Evolutionary conservation across 2,113 vertebrate genomes (phyloP).

Genomic region (Peucedramus taeniatus): DNA sequence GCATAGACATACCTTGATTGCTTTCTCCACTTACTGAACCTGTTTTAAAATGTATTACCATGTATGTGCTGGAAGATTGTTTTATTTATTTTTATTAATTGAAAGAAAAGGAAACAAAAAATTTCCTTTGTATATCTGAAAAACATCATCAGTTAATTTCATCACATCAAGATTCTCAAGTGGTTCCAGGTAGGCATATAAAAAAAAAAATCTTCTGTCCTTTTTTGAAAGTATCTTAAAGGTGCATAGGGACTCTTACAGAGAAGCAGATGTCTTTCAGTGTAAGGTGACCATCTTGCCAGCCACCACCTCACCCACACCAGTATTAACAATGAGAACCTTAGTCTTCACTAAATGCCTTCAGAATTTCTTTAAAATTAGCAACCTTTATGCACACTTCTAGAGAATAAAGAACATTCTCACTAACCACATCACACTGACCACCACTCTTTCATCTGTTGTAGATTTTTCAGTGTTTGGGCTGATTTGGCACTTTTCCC

Average conservation of each 20-base stretch:
- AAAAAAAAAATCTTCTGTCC: not conserved
- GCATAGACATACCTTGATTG: not conserved
- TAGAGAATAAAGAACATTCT: not conserved
- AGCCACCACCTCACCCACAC: not conserved
- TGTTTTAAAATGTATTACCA: not conserved
- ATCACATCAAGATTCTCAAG: not conserved
- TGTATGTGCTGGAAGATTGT: not conserved
- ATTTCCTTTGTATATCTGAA: not conserved
- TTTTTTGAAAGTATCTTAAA: not conserved
- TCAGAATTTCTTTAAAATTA: not conserved
- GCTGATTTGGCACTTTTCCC: not conserved
- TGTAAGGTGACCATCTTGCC: not conserved
- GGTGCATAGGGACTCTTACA: not conserved
- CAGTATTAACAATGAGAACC: not conserved
- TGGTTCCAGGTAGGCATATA: not conserved
- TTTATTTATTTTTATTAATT: not conserved
- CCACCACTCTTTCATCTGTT: not conserved
- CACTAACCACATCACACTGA: not conserved
- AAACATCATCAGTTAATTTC: not conserved
- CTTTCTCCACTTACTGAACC: not conserved
- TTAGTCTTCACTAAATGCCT: not conserved
- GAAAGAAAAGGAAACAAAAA: not conserved
- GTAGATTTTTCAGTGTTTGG: not conserved
- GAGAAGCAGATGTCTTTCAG: not conserved
- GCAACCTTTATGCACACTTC: not conserved